Base-by-base conservation (phyloP, 2,113 vertebrate genomes). In the Antechinus stuartii region DNA sequence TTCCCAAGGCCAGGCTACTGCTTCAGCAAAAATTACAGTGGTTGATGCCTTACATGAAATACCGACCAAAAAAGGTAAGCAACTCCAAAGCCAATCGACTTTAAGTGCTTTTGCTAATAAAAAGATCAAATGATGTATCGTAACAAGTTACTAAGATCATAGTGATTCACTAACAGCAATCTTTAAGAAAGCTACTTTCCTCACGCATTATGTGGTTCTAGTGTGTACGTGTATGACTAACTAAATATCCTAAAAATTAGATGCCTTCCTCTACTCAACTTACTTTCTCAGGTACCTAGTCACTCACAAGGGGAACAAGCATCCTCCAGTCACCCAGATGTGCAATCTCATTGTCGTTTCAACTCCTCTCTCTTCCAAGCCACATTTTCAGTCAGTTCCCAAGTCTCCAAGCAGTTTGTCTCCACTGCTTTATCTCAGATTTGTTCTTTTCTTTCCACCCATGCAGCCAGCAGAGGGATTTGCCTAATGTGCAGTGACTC, bases 1-100 rank as follows among this genome's bases (percentile, higher is more conserved):
- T 61, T 92, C 98, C 93, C 98, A 99, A 97, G 99, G 99, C 26
- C 99, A 99, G 93, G 99, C 99, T 35, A 99, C 99, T 0, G 99
- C 99, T 3, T 98, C 98, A 2, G 99, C 99, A 0, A 98, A 97
- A 91, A 99, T 99, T 84, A 98, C 99, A 0, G 98, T 99, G 95
- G 99, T 99, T 24, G 98, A 99, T 94, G 98, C 98, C 93, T 92
- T 98, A 46, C 97, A 98, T 2, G 99, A 99, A 98, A 99, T 99
- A 97, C 98, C 98, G 42, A 54, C 98, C 94, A 98, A 98, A 96
- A 99, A 99, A 99, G 99, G 99, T 99, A 97, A 57, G 98, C 50
- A 54, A 53, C 52, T 76, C 57, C 56, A 25, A n/a, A 52, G 16
- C 53, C 90, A 53, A 53, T 56, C 3, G 53, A 91, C 27, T 27